Evolutionary conservation across 2,113 vertebrate species (phyloP), one percentile per base, ranked within the genome.

Genomic region (Hassar affinis): DNA sequence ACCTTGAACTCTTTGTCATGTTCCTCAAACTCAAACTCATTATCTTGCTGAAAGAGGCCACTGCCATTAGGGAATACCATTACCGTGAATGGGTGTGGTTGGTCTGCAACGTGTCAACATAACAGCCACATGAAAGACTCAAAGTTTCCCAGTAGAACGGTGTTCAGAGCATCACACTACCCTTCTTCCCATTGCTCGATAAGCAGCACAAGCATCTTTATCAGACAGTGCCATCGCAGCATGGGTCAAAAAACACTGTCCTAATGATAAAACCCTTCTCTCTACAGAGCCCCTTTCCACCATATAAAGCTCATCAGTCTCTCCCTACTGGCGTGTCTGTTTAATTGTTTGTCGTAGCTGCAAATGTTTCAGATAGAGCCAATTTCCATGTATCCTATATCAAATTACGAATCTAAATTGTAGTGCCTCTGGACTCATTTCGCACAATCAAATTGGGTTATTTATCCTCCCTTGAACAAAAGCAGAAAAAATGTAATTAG

Each of bases 401-500:
- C 82, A 87, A 89, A 87, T 82, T 35, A 82, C 62, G 76, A 83
- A 79, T 85, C 86, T 79, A 89, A 79, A 80, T 85, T 80, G 80
- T 80, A 38, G 78, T 78, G 78, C 79, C 75, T 79, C 85, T 86
- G 78, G 83, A 85, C 81, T 89, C 88, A 88, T 90, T 69, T 87
- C 64, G 27, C 22, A 68, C 79, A 79, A 88, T 69, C 83, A 89
- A 89, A 86, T 30, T 83, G 82, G 54, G 84, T 86, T 86, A 87
- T 92, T 85, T 82, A 88, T 86, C 81, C 75, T 79, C 17, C 33
- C 57, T 35, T 2, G 51, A 76, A 74, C 80, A 33, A 45, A 20
- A 14, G 12, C 27, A 25, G 20, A 17, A 79, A 64, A 15, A 87
- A 80, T 85, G 86, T 86, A 86, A 89, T 92, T 89, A 90, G 85